Evolutionary conservation across 2,888 invertebrate species (phyloP).

Genomic region (Pristionchus mayeri): DNA sequence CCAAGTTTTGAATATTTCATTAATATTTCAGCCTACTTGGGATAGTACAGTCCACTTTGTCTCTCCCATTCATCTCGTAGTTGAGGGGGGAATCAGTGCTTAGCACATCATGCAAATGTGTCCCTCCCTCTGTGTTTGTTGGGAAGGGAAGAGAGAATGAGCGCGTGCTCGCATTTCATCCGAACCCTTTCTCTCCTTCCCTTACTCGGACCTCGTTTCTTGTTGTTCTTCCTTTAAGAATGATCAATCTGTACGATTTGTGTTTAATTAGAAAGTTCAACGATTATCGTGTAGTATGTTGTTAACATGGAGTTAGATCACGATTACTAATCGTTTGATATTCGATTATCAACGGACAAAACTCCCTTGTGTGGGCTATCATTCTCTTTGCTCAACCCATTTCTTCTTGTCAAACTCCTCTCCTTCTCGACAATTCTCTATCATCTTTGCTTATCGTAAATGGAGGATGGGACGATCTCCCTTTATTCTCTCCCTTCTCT

Average conservation of each 20-base stretch:
- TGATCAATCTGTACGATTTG: neutral
- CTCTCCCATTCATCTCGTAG: neutral
- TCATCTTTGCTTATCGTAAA: neutral
- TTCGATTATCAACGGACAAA: constrained; percentile 3
- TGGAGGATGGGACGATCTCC: neutral
- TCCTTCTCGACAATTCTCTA: neutral
- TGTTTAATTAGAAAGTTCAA: neutral
- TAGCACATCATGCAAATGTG: constrained; percentile 32
- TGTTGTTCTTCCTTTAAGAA: neutral
- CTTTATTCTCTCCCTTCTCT: neutral
- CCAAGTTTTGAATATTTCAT: no score
- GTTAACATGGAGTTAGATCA: neutral
- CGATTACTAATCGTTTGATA: neutral
- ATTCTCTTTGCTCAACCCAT: neutral
- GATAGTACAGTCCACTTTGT: constrained; percentile 9
- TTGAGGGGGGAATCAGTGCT: constrained; percentile 12
- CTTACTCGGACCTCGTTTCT: neutral
- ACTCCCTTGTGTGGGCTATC: neutral
- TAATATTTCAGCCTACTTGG: no score
- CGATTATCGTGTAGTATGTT: neutral
- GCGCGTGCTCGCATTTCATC: constrained; percentile 16
- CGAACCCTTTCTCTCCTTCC: neutral
- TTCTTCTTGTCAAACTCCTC: constrained; percentile 8
- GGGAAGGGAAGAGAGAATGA: neutral
- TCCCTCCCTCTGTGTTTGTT: neutral